Percentiles rank a stretch among this genome's conserved stretches.
Evolutionary conservation across 2,113 vertebrate genomes (phyloP).

Genomic region (Bothrops jararaca): DNA sequence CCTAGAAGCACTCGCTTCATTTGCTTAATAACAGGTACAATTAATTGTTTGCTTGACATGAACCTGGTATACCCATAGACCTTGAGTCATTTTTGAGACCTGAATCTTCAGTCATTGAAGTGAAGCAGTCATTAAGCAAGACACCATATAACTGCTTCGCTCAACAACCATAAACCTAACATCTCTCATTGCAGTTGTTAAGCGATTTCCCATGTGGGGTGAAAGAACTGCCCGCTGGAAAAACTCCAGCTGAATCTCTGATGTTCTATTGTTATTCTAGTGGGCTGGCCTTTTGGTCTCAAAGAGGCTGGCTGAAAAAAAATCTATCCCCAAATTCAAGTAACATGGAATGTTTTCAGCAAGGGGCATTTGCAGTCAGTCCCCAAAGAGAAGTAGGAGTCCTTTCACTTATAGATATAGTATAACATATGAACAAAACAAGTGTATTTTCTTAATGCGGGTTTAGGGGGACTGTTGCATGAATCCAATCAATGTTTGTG

Average conservation of each 20-base stretch:
- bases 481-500: neutral
- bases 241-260: neutral
- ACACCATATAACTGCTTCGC: neutral
- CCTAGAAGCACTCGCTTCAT: neutral
- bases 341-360: neutral
- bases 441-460: neutral
- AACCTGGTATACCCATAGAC: neutral
- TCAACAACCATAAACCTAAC: neutral
- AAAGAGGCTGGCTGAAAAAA: neutral
- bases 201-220: neutral
- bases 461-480: neutral
- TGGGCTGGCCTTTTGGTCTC: neutral
- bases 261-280: neutral
- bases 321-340: neutral
- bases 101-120: neutral
- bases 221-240: neutral
- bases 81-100: neutral
- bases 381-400: neutral
- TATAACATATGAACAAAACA: neutral
- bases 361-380: neutral
- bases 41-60: constrained; percentile 2
- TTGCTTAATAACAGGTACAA: neutral
- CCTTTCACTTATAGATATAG: neutral
- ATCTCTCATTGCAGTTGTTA: neutral
- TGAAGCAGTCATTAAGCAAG: neutral